Evolutionary conservation across 2,113 vertebrate genomes (phyloP).

Genomic region (Mobula birostris): DNA sequence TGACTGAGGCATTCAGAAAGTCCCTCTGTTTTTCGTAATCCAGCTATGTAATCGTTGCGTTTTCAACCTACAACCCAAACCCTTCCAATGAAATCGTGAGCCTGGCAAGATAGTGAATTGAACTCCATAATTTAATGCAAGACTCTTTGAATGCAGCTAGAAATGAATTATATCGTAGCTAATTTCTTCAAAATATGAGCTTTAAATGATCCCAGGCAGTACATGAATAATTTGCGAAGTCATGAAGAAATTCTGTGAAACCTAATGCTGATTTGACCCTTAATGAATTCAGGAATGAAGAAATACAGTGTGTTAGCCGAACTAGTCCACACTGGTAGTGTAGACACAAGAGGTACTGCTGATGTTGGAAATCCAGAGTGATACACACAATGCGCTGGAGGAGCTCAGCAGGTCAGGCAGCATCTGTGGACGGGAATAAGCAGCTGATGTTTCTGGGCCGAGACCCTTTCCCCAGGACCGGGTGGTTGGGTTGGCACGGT

Average conservation of each 20-base stretch:
- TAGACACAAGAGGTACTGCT: too few species aligned
- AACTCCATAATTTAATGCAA: not conserved
- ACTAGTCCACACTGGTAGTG: too few species aligned
- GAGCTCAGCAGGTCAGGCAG: too few species aligned
- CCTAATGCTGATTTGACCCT: not conserved
- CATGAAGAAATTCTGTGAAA: not conserved
- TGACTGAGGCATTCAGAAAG: not conserved
- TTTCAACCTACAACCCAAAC: not conserved
- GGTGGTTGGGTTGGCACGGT: too few species aligned
- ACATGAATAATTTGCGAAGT: not conserved
- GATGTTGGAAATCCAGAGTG: too few species aligned
- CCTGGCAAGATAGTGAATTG: not conserved
- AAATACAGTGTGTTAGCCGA: too few species aligned
- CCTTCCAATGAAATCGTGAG: not conserved
- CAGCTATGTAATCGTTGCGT: not conserved
- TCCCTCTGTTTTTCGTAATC: not conserved
- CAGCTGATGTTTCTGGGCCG: too few species aligned
- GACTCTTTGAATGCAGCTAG: not conserved
- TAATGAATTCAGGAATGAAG: too few species aligned
- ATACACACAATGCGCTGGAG: too few species aligned
- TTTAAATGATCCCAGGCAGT: not conserved
- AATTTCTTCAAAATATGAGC: not conserved
- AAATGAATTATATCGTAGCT: not conserved
- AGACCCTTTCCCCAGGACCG: too few species aligned
- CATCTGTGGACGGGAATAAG: too few species aligned